Conservation (phyloP, 2,113 vertebrate genomes). For the Stigmatopora nigra region DNA sequence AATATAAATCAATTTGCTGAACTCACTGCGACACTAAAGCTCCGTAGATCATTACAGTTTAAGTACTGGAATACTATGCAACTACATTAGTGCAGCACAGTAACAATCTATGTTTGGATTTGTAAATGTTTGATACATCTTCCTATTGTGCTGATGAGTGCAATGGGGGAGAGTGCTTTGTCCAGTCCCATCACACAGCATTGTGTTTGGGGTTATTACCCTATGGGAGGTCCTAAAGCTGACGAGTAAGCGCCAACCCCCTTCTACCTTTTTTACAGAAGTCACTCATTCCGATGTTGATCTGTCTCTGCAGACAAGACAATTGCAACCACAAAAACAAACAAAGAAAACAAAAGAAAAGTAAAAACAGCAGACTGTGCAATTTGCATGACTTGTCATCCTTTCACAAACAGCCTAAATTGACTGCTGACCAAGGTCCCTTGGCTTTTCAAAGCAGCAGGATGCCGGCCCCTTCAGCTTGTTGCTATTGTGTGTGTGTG, state of each 20-base stretch:
- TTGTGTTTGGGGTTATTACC: constrained; percentile 78
- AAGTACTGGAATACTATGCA: constrained; percentile 57
- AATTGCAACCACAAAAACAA: constrained; percentile 64
- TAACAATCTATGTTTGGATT: constrained; percentile 46
- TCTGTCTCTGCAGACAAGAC: constrained; percentile 52
- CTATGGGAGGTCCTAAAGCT: constrained; percentile 65
- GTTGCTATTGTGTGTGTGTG: constrained; percentile 48
- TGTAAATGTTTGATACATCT: constrained; percentile 61
- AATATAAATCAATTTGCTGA: constrained; percentile 53
- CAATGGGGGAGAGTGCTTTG: constrained; percentile 57
- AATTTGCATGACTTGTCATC: constrained; percentile 67
- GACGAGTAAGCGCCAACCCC: constrained; percentile 59
- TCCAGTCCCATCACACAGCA: constrained; percentile 76
- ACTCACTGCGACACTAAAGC: constrained; percentile 41
- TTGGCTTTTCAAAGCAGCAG: constrained; percentile 50
- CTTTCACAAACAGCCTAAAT: constrained; percentile 53
- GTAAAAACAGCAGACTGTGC: constrained; percentile 67
- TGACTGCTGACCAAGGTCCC: constrained; percentile 43
- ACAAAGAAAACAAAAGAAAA: constrained; percentile 50
- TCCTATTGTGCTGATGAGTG: constrained; percentile 68
- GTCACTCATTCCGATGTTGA: constrained; percentile 41
- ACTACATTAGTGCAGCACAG: constrained; percentile 52
- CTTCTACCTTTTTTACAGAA: constrained; percentile 35
- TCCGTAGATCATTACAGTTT: constrained; percentile 62
- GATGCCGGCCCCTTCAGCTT: constrained; percentile 54